Percentiles rank a stretch among this genome's conserved stretches.
Conservation (phyloP, 2,888 invertebrate genomes). For the Trachelus stipa region DNA sequence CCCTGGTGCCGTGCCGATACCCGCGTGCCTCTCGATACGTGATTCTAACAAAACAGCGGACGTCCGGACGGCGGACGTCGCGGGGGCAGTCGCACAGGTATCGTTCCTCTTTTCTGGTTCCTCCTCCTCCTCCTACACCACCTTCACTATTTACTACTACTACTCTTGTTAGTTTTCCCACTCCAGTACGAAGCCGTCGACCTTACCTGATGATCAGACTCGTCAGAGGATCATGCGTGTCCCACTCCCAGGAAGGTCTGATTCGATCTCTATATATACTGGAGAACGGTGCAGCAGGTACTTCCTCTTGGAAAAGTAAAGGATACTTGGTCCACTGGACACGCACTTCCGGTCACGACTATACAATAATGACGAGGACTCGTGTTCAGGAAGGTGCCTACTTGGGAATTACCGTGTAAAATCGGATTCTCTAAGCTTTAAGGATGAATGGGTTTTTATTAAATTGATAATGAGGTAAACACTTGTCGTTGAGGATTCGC, state of each 20-base stretch:
- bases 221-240: neutral
- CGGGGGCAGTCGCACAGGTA: conserved; percentile 65
- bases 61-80: conserved; percentile 56
- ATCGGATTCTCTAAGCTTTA: neutral
- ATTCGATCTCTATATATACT: neutral
- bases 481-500: neutral
- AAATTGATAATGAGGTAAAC: neutral
- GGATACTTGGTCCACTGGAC: conserved; percentile 52
- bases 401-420: neutral
- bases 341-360: conserved; percentile 49
- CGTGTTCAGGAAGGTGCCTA: neutral
- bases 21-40: conserved; percentile 54
- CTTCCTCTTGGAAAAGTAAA: conserved; percentile 56
- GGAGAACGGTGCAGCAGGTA: conserved; percentile 1
- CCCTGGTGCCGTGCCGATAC: conserved; percentile 16
- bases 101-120: conserved; percentile 58
- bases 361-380: neutral
- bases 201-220: neutral
- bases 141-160: conserved; percentile 11
- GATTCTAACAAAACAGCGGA: conserved; percentile 67
- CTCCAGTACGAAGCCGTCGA: conserved; percentile 19
- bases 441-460: neutral
- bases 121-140: conserved; percentile 17
- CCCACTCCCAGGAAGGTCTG: neutral
- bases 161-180: conserved; percentile 29